Evolutionary conservation across 2,113 vertebrate genomes (phyloP), one percentile per base, ranked within the genome.

Genomic region (Macaca mulatta): DNA sequence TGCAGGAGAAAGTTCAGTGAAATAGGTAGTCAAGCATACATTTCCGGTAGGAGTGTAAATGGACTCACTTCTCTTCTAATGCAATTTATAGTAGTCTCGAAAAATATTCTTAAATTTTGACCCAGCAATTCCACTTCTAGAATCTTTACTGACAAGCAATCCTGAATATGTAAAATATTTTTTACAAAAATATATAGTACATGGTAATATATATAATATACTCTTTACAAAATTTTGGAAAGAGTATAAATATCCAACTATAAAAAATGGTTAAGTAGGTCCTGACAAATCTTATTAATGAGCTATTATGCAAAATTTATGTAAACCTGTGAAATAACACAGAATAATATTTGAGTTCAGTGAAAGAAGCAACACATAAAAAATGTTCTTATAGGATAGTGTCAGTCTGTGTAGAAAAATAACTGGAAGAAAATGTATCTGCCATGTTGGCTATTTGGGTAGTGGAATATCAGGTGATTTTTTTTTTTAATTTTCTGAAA

Each of bases 121-220:
- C 22, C 8, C 35, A 57, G 32, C 4, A 70, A n/a, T 92, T 89
- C 10, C 8, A 9, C 10, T 40, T 90, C 80, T 86, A 14, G 55
- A 80, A 69, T 80, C 6, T 89, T 0, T 84, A 70, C 35, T 89
- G 43, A 75, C 8, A 81, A 89, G 14, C 67, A 50, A 81, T 89
- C 14, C 32, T 77, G 55, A 92, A 27, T 89, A 43, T 94, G 7
- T 85, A 89, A 84, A 97, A 74, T 77, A 84, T 16, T 52, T 94
- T 94, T 7, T 40, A 43, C 35, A 40, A 83, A 89, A 96, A 50
- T 87, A 32, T 8, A 61, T 22, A 2, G 20, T 40, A 40, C 20
- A 1, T 55, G 30, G 16, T 82, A 77, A 52, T 43, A 40, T 55
- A 52, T 55, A 59, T 69, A 83, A n/a, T 32, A n/a, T n/a, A n/a